These are phyloP conservation scores for Harmothoe impar DNA, from an alignment of 2,888 invertebrate species.

Conservation along the genomic window DNA sequence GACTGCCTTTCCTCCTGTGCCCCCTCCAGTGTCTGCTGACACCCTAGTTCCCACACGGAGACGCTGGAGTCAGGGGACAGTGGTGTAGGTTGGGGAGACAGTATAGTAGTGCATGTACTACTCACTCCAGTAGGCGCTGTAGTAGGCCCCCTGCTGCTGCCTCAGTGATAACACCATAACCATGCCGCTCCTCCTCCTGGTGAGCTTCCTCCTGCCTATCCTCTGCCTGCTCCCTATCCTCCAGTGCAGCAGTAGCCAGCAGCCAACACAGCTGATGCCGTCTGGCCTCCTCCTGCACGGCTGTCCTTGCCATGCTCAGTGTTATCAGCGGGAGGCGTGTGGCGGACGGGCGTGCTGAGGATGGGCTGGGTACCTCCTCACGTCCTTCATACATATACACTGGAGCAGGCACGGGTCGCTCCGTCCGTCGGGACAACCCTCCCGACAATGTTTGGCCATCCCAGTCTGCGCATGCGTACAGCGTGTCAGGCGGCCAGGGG, in stretches of 20 bases:
- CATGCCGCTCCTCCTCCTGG: background rate
- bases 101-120: too few species aligned
- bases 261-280: background rate
- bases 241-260: background rate
- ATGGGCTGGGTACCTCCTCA: too few species aligned
- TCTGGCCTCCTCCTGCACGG: background rate
- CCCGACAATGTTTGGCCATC: background rate
- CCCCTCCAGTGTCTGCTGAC: background rate
- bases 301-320: background rate
- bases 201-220: background rate
- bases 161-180: background rate
- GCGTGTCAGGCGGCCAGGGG: constrained; percentile 20
- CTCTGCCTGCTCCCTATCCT: background rate
- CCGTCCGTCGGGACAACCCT: background rate
- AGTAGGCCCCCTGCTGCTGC: background rate
- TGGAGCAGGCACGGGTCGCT: background rate
- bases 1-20: background rate
- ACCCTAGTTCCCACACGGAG: background rate
- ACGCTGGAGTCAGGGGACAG: background rate
- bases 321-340: too few species aligned
- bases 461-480: constrained; percentile 17
- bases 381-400: too few species aligned
- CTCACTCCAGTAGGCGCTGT: background rate
- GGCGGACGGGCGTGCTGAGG: too few species aligned
- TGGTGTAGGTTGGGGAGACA: too few species aligned